Conservation (phyloP, 2,797 vertebrate species). For the Toxotes lorentzi region DNA sequence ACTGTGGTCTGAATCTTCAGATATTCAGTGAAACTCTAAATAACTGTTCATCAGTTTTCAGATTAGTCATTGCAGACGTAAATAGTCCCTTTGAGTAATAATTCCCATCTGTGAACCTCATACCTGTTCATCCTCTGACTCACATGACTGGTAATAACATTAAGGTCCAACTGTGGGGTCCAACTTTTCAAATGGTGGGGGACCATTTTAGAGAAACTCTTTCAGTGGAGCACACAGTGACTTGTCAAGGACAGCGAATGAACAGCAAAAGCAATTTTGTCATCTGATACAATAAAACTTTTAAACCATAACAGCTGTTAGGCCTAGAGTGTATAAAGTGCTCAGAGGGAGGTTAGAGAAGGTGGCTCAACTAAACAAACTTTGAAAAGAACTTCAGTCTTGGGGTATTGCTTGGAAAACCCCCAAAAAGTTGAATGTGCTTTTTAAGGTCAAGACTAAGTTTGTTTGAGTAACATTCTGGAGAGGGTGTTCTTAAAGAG, state of each 20-base stretch:
- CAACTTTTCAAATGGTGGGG: background rate
- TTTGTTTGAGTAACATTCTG: background rate
- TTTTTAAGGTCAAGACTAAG: background rate
- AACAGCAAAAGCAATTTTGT: slow-evolving; percentile 2
- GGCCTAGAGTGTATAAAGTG: background rate
- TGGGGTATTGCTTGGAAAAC: background rate
- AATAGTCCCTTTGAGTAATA: too few species aligned
- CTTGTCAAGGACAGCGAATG: background rate
- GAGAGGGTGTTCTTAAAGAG: background rate
- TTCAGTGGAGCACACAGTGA: background rate
- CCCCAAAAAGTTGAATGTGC: background rate
- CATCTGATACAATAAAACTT: slow-evolving; percentile 16
- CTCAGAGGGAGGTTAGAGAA: background rate
- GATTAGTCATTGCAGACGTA: too few species aligned
- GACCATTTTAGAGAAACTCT: background rate
- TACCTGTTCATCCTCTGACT: too few species aligned
- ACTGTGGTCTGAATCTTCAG: too few species aligned
- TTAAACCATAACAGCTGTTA: slow-evolving; percentile 26
- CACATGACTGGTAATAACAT: too few species aligned
- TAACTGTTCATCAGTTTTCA: too few species aligned
- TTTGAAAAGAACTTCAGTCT: background rate
- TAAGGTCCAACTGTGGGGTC: too few species aligned
- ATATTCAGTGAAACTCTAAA: too few species aligned
- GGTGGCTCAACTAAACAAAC: background rate
- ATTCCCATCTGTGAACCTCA: too few species aligned